A percentile compares a stretch with the other conserved stretches of the same genome.
These are phyloP conservation scores for Dermatemys mawii DNA, from an alignment of 2,113 vertebrate species.

Conservation along the genomic window DNA sequence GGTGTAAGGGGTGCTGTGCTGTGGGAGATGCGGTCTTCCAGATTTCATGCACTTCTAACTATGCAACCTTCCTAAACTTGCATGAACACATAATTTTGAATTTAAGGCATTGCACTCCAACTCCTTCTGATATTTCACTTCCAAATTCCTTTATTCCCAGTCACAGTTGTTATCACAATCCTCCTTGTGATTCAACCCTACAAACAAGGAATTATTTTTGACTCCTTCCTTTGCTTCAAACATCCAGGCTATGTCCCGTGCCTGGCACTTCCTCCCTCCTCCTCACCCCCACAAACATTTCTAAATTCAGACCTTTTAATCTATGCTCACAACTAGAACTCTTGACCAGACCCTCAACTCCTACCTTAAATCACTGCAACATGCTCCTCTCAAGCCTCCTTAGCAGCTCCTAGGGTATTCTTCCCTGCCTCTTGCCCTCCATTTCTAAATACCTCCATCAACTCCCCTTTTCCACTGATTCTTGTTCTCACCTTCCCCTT, in stretches of 20 bases:
- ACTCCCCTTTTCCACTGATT: neutral
- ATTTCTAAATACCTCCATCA: neutral
- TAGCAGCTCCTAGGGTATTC: accelerated
- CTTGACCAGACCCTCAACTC: accelerated
- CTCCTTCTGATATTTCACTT: neutral
- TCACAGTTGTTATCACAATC: neutral
- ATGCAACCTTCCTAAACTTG: neutral
- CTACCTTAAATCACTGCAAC: neutral
- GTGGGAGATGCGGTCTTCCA: neutral
- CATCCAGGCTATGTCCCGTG: neutral
- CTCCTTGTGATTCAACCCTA: accelerated
- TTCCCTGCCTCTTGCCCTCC: neutral
- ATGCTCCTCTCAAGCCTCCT: neutral
- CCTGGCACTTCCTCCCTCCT: neutral
- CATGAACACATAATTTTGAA: neutral
- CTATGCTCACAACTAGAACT: neutral
- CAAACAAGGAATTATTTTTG: neutral
- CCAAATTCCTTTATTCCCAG: neutral
- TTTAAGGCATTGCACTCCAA: neutral
- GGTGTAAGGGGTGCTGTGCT: neutral
- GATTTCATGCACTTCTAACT: accelerated
- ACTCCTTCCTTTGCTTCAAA: neutral
- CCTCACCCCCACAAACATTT: accelerated
- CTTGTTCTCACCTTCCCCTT: neutral
- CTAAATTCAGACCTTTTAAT: neutral